Conservation (phyloP, 2,888 invertebrate genomes). For the Sphecodes monilicornis region DNA sequence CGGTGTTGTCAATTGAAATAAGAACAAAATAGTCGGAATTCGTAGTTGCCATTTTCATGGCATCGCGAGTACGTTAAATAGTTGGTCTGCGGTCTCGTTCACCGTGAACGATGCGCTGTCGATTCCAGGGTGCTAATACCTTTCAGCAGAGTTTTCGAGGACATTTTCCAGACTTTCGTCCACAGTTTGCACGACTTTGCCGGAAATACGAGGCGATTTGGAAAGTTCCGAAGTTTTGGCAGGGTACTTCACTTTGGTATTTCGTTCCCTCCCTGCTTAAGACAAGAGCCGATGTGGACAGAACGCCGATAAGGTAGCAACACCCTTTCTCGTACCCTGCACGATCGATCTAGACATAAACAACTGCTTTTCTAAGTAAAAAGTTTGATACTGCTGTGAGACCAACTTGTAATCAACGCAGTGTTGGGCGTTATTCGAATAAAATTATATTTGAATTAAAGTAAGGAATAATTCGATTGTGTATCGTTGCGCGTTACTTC, state of each 20-base stretch:
- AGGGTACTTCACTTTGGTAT: slow-evolving; percentile 48
- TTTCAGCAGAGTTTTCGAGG: slow-evolving; percentile 49
- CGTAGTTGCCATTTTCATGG: slow-evolving; percentile 28
- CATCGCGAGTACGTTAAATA: slow-evolving; percentile 40
- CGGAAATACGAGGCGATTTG: slow-evolving; percentile 59
- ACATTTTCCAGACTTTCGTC: slow-evolving; percentile 62
- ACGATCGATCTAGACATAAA: background rate
- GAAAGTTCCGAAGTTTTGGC: slow-evolving; percentile 55
- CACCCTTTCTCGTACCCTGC: background rate
- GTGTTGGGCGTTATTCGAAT: background rate
- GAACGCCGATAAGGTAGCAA: slow-evolving; percentile 37
- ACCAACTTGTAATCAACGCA: background rate
- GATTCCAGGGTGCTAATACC: slow-evolving; percentile 56
- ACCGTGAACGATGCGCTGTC: slow-evolving; percentile 31
- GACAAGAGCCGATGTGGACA: slow-evolving; percentile 41
- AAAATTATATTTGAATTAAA: background rate
- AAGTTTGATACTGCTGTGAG: background rate
- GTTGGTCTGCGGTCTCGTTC: slow-evolving; percentile 16
- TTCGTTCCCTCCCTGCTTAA: slow-evolving; percentile 26
- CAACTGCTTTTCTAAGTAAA: slow-evolving; percentile 1
- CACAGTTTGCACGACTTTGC: slow-evolving; percentile 59
- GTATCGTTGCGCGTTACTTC: too few relatives aligned
- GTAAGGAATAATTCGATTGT: background rate
- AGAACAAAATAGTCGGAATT: background rate
- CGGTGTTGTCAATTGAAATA: background rate